Base-by-base conservation (phyloP, 2,113 vertebrate species). In the Dascyllus trimaculatus region DNA sequence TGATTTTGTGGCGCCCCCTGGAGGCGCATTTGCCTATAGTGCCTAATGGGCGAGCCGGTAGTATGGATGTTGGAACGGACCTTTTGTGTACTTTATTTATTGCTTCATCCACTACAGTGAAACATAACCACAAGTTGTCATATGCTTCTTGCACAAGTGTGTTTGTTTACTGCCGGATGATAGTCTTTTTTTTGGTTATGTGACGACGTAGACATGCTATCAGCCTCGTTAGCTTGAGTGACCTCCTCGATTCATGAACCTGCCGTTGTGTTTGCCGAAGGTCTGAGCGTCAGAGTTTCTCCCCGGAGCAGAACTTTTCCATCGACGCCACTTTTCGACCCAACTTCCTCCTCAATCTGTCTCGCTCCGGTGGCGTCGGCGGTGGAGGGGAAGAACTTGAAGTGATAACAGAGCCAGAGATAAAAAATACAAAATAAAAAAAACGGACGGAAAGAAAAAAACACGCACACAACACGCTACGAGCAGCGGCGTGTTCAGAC, bases 321-420 rank as follows among this genome's bases (percentile, higher is more conserved):
- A 38, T 62, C 62, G 25, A 61, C 72, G 69, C 45, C 40, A 69
- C 82, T 81, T 81, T 72, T 48, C 80, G 45, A 60, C 65, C n/a
- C 73, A 81, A 85, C 85, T 85, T 86, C 79, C 71, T 61, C 54
- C 74, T 77, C 51, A 77, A 86, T 86, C 85, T 71, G 75, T 83
- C 81, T 83, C 38, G 77, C 88, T 83, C 71, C 5, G 25, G 40
- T 35, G 87, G 64, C n/a, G 78, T 14, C 18, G 81, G 80, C 68
- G 26, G 80, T 11, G 68, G 78, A 85, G 82, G 66, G 78, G 85
- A 76, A 82, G 82, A 79, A 6, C 77, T 71, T 2, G 38, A 53
- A 45, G 82, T 70, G 85, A 89, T 89, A 88, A 88, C 81, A 24
- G 68, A 86, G 69, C 40, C 51, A 11, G 43, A 85, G 85, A 90